Conservation (phyloP, 2,113 vertebrate species). For the Salvator merianae region DNA sequence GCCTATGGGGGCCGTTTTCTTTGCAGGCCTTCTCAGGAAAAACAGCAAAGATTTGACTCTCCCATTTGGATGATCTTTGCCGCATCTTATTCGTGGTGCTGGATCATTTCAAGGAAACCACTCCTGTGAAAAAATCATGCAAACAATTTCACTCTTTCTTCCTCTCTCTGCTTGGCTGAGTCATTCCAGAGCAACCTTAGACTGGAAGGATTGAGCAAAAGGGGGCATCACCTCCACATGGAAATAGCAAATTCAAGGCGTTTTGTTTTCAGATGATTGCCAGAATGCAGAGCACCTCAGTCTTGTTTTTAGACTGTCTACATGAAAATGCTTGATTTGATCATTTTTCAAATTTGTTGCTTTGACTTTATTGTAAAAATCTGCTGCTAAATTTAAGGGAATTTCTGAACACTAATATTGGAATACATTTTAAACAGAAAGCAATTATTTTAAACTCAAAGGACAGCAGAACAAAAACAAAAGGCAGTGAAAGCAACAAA, state of each 20-base stretch:
- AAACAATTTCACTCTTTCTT: neutral
- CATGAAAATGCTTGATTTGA: neutral
- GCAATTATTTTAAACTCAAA: neutral
- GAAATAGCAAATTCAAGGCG: neutral
- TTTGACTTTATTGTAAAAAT: no score
- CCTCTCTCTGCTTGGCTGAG: neutral
- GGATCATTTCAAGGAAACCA: neutral
- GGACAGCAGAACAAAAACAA: neutral
- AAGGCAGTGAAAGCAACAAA: no score
- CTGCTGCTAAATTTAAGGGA: neutral
- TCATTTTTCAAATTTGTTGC: neutral
- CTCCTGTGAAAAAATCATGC: neutral
- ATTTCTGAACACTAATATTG: neutral
- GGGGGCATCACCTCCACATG: neutral
- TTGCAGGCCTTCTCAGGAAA: neutral
- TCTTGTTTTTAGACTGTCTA: neutral
- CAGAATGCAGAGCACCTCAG: neutral
- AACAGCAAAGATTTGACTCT: no score
- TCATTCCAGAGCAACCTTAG: neutral
- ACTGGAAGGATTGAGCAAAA: neutral
- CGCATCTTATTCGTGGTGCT: neutral
- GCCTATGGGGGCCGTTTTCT: no score
- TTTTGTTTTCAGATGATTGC: neutral
- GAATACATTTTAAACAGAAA: neutral
- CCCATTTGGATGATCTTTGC: neutral